Conservation (phyloP, 1,140 invertebrate genomes). For the Helicoverpa armigera region DNA sequence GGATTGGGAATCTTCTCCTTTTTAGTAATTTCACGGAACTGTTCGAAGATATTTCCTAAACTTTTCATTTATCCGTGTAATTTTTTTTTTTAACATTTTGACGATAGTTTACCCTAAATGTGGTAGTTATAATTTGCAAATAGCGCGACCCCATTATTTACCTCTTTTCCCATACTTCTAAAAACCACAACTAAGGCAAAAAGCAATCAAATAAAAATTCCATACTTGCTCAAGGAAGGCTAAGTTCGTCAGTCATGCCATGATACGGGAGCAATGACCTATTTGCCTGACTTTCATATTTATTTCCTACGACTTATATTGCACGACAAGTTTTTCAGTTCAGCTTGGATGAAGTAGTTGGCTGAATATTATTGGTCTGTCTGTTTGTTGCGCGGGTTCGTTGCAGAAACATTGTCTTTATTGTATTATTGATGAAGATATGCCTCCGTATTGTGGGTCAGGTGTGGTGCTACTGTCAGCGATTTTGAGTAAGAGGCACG, state of each 20-base stretch:
- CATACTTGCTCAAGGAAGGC: neutral
- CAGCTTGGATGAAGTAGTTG: constrained; percentile 23
- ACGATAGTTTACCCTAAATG: too few species aligned
- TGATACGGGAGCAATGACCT: constrained; percentile 4
- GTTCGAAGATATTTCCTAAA: too few species aligned
- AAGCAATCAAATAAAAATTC: too few species aligned
- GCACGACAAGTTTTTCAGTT: constrained; percentile 22
- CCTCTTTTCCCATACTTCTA: too few species aligned
- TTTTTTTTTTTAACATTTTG: too few species aligned
- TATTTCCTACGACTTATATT: constrained; percentile 7
- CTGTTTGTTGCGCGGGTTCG: neutral
- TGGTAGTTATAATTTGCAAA: too few species aligned
- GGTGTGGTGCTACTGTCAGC: neutral
- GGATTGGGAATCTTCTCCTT: too few species aligned
- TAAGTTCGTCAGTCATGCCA: constrained; percentile 1
- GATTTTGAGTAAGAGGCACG: neutral
- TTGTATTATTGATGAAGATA: constrained; percentile 46
- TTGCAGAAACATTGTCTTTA: constrained; percentile 35
- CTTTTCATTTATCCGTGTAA: too few species aligned
- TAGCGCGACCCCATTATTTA: too few species aligned
- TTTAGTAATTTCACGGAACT: too few species aligned
- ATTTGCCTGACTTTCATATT: constrained; percentile 30
- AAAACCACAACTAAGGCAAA: too few species aligned
- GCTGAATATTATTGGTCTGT: constrained; percentile 32
- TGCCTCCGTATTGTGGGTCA: neutral